Conservation (phyloP, 1,140 invertebrate genomes). For the Liolophura sinensis region DNA sequence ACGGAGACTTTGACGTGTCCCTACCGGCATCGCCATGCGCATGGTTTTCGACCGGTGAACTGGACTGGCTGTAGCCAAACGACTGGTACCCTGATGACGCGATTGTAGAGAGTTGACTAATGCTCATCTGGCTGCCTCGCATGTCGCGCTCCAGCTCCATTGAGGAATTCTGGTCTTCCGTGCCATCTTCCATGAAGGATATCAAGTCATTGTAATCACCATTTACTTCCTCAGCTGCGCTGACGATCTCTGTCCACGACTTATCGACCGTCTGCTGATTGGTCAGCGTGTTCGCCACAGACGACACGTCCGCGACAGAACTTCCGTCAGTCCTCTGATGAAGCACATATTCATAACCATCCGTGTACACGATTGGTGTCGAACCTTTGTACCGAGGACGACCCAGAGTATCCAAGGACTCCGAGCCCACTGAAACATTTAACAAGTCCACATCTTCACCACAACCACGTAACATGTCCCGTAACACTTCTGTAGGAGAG, state of each 20-base stretch:
- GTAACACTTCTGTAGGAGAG: slow-evolving; percentile 36
- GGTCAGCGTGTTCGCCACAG: slow-evolving; percentile 3
- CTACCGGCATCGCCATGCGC: slow-evolving; percentile 21
- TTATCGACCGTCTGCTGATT: slow-evolving; percentile 44
- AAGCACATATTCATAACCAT: too few species aligned
- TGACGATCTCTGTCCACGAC: slow-evolving; percentile 53
- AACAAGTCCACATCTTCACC: slow-evolving; percentile 36
- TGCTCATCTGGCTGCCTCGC: slow-evolving; percentile 62
- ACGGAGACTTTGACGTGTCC: slow-evolving; percentile 35
- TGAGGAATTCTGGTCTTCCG: slow-evolving; percentile 25
- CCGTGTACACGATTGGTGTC: too few species aligned
- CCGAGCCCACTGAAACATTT: slow-evolving; percentile 39
- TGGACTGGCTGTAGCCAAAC: slow-evolving; percentile 87
- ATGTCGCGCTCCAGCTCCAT: slow-evolving; percentile 37
- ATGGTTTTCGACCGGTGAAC: slow-evolving; percentile 79
- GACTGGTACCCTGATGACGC: slow-evolving; percentile 89
- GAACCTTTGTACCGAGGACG: too few species aligned
- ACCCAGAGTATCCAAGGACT: not conserved
- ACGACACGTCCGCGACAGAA: slow-evolving; percentile 18
- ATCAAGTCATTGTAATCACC: slow-evolving; percentile 57
- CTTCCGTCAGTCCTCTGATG: slow-evolving; percentile 8
- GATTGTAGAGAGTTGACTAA: slow-evolving; percentile 79
- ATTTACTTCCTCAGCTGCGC: slow-evolving; percentile 41
- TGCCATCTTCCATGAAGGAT: slow-evolving; percentile 48
- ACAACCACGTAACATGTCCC: slow-evolving; percentile 38